Percentiles rank a stretch among this genome's conserved stretches.
Evolutionary conservation across 1,140 invertebrate genomes (phyloP).

Genomic region (Ptiloglossa arizonensis): DNA sequence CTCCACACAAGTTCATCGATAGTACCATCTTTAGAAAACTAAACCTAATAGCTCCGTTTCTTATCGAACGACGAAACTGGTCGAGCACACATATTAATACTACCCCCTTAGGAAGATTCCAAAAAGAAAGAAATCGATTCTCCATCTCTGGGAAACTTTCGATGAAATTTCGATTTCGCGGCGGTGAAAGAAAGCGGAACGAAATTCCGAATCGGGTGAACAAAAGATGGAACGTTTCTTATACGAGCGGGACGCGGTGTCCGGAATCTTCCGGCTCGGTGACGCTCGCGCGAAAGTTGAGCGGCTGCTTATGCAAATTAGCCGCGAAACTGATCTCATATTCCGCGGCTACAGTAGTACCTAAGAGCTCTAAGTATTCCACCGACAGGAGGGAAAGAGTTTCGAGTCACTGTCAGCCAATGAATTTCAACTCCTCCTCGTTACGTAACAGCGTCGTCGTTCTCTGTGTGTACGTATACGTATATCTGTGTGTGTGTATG

Average conservation of each 20-base stretch:
- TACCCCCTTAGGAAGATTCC: too few relatives aligned
- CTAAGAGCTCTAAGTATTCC: slow-evolving; percentile 50
- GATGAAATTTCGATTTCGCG: neutral
- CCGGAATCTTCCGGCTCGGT: slow-evolving; percentile 24
- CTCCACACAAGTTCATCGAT: too few relatives aligned
- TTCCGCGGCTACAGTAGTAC: slow-evolving; percentile 52
- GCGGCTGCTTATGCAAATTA: slow-evolving; percentile 54
- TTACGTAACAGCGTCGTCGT: slow-evolving; percentile 44
- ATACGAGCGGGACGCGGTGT: neutral
- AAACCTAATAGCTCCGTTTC: too few relatives aligned
- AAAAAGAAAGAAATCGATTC: too few relatives aligned
- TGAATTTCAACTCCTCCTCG: slow-evolving; percentile 54
- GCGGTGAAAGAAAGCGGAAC: neutral
- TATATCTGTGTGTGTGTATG: too few relatives aligned
- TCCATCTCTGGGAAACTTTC: too few relatives aligned
- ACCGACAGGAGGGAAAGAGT: slow-evolving; percentile 36
- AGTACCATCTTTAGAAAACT: too few relatives aligned
- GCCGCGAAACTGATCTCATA: slow-evolving; percentile 57
- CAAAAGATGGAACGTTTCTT: neutral
- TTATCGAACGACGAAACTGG: too few relatives aligned
- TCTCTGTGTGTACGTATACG: too few relatives aligned
- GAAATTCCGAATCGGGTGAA: neutral
- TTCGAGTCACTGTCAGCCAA: slow-evolving; percentile 44
- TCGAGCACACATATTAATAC: too few relatives aligned
- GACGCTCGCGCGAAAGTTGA: slow-evolving; percentile 29